Conservation (phyloP, 2,797 vertebrate genomes). For the Brachyalestes nurse region DNA sequence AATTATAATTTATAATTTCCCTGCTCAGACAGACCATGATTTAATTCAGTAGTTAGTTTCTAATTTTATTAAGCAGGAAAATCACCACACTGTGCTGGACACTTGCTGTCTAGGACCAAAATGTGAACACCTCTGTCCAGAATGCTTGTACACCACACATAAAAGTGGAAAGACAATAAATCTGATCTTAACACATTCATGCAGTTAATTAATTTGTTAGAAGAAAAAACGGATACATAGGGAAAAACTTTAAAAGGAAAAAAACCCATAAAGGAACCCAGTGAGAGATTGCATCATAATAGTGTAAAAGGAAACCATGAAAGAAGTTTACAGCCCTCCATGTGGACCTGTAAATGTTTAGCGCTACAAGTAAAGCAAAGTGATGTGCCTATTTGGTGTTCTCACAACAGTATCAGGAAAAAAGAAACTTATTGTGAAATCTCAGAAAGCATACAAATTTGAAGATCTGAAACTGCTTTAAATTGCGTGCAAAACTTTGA, state of each 20-base stretch:
- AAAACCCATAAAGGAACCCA: neutral
- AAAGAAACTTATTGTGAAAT: constrained; percentile 47
- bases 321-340: neutral
- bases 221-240: neutral
- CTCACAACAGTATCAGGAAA: constrained; percentile 34
- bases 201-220: neutral
- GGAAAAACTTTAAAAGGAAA: neutral
- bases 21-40: neutral
- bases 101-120: neutral
- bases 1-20: neutral
- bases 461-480: constrained; percentile 66
- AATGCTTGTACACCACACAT: too few species aligned
- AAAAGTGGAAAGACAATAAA: neutral
- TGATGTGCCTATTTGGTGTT: constrained; percentile 39
- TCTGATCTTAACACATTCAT: neutral
- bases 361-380: constrained; percentile 2
- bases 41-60: neutral
- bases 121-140: neutral
- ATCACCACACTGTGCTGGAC: neutral
- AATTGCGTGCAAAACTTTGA: constrained; percentile 64
- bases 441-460: constrained; percentile 65
- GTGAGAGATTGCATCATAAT: neutral
- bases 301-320: neutral
- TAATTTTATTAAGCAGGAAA: neutral
- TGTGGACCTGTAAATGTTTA: neutral